phyloP scores from a whole-genome alignment of 2,113 vertebrate species.

The Panthera leo region DNA sequence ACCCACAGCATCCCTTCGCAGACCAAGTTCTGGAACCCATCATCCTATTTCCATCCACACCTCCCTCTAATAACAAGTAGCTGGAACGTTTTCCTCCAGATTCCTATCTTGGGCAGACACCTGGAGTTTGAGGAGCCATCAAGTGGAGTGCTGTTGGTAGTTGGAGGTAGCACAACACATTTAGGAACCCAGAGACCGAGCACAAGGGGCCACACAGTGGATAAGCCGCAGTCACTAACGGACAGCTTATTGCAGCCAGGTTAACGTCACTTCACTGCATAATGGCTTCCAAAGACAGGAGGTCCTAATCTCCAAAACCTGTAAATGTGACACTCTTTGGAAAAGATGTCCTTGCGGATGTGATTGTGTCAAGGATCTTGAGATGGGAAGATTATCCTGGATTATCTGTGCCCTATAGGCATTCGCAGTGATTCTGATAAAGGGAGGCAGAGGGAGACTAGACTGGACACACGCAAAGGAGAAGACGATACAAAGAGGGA shows the following conservation, averaged over 20 bases:
- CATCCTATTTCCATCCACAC: neutral
- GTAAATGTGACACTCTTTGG: neutral
- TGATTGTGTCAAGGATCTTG: neutral
- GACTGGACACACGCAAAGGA: neutral
- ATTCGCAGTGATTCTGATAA: neutral
- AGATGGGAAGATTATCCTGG: neutral
- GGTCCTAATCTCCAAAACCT: neutral
- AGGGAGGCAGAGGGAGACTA: neutral
- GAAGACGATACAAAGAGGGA: neutral
- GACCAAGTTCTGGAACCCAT: neutral
- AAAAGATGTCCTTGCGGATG: neutral
- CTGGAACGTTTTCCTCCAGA: neutral
- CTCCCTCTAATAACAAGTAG: neutral
- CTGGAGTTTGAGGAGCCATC: neutral
- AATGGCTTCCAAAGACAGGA: neutral
- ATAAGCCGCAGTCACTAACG: neutral
- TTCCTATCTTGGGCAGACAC: neutral
- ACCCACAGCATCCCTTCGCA: neutral
- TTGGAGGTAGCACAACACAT: no score
- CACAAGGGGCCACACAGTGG: neutral
- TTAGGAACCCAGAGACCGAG: neutral
- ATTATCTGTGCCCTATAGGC: neutral
- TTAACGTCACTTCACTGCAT: neutral
- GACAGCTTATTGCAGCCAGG: neutral
- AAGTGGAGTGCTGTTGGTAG: neutral